A percentile compares a stretch with the other conserved stretches of the same genome.
Evolutionary conservation across 2,797 vertebrate species (phyloP).

Genomic region (Yasuhikotakia modesta): DNA sequence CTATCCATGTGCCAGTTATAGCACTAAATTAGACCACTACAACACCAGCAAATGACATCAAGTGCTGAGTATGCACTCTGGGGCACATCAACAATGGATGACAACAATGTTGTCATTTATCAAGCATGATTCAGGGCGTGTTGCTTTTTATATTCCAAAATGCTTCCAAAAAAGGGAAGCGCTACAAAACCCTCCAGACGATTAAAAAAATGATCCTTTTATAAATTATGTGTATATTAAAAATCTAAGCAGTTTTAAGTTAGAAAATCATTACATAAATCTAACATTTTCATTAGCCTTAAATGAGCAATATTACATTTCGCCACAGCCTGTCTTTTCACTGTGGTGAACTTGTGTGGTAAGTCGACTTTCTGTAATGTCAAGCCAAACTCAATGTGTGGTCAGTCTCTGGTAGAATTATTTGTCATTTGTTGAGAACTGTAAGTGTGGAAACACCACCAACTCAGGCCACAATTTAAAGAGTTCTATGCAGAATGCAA

Average conservation of each 20-base stretch:
- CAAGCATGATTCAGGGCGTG: neutral
- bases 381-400: neutral
- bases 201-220: neutral
- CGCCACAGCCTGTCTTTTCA: neutral
- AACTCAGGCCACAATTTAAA: neutral
- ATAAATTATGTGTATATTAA: neutral
- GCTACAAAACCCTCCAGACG: neutral
- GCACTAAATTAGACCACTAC: slow-evolving; percentile 23
- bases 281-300: neutral
- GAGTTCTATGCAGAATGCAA: neutral
- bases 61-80: neutral
- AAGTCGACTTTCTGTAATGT: neutral
- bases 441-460: neutral
- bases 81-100: slow-evolving; percentile 6
- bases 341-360: neutral
- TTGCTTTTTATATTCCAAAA: neutral
- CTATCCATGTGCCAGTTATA: slow-evolving; percentile 42
- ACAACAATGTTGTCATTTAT: slow-evolving; percentile 9
- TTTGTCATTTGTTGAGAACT: neutral
- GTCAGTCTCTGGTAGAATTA: neutral
- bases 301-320: neutral
- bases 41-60: slow-evolving; percentile 8
- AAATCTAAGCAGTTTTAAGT: neutral
- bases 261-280: neutral
- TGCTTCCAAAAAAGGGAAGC: neutral